A percentile compares a stretch with the other conserved stretches of the same genome.
These are phyloP conservation scores for Phrynosoma platyrhinos DNA, from an alignment of 2,113 vertebrate species.

Conservation along the genomic window DNA sequence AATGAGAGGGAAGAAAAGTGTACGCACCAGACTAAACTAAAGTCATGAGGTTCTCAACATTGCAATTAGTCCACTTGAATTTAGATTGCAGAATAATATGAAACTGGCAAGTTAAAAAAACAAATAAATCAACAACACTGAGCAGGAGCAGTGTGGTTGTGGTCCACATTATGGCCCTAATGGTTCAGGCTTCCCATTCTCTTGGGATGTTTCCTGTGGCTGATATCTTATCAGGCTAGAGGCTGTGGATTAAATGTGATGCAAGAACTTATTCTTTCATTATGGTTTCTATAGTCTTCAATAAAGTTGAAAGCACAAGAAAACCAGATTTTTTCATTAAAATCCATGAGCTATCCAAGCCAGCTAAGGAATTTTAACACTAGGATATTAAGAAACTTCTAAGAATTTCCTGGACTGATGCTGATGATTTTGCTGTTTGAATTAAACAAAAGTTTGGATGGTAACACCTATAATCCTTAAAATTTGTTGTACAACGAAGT, in stretches of 20 bases:
- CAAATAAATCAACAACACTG: not conserved
- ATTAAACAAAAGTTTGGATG: too few relatives aligned
- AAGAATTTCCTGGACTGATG: too few relatives aligned
- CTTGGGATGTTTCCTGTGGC: not conserved
- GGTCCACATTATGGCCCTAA: not conserved
- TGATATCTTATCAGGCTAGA: constrained; percentile 44
- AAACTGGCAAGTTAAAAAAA: not conserved
- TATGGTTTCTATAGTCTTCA: constrained; percentile 37
- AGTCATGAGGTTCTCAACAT: not conserved
- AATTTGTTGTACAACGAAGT: too few relatives aligned
- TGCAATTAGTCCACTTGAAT: not conserved
- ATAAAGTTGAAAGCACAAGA: constrained; percentile 34
- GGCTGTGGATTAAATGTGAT: constrained; percentile 34
- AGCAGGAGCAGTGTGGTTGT: not conserved
- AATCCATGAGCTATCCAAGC: not conserved
- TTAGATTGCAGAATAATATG: not conserved
- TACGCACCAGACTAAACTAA: too few relatives aligned
- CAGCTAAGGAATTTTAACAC: not conserved
- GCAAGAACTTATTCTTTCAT: constrained; percentile 40
- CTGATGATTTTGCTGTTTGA: too few relatives aligned
- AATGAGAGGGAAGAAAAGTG: too few relatives aligned
- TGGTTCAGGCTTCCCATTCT: not conserved
- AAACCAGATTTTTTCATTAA: not conserved
- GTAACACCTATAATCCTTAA: too few relatives aligned
- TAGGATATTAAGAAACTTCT: too few relatives aligned